A percentile compares a stretch with the other conserved stretches of the same genome.
Evolutionary conservation across 2,888 invertebrate genomes (phyloP).

Genomic region (Diarsia mendica): DNA sequence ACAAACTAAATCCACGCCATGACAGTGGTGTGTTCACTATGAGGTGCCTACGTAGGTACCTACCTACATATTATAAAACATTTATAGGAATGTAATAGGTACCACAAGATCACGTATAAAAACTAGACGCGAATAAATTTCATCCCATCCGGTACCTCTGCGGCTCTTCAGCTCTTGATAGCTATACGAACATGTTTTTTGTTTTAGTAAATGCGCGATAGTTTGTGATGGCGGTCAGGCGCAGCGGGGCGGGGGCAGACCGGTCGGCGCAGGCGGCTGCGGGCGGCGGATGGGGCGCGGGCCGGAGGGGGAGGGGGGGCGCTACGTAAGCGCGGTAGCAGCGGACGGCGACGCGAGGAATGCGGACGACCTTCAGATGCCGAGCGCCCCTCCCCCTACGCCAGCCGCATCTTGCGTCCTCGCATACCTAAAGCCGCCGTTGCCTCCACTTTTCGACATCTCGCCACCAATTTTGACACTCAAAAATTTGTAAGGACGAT

Average conservation of each 20-base stretch:
- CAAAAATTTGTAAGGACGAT: slow-evolving; percentile 74
- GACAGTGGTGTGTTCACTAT: slow-evolving; percentile 40
- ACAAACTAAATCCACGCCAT: slow-evolving; percentile 47
- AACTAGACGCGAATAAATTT: slow-evolving; percentile 89
- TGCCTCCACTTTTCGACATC: slow-evolving; percentile 89
- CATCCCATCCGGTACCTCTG: slow-evolving; percentile 89
- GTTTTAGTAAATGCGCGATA: slow-evolving; percentile 89
- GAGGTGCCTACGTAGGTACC: slow-evolving; percentile 48
- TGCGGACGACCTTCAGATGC: slow-evolving; percentile 91
- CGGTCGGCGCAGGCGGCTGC: slow-evolving; percentile 79
- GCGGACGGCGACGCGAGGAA: slow-evolving; percentile 90
- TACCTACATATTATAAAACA: slow-evolving; percentile 73
- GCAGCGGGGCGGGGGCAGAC: slow-evolving; percentile 80
- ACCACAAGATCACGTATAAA: slow-evolving; percentile 82
- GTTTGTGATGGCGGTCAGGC: slow-evolving; percentile 86
- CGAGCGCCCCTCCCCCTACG: slow-evolving; percentile 88
- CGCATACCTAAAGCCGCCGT: slow-evolving; percentile 88
- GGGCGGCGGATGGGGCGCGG: slow-evolving; percentile 69
- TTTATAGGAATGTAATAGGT: slow-evolving; percentile 83
- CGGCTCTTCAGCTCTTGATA: slow-evolving; percentile 87
- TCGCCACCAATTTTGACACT: slow-evolving; percentile 87
- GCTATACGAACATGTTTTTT: slow-evolving; percentile 89
- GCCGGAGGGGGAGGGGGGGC: slow-evolving; percentile 76
- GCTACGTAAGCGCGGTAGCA: slow-evolving; percentile 91
- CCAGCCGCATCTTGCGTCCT: slow-evolving; percentile 90